These are phyloP conservation scores for Haliaeetus leucogaster DNA, from an alignment of 2,113 vertebrate genomes.

Conservation along the genomic window DNA sequence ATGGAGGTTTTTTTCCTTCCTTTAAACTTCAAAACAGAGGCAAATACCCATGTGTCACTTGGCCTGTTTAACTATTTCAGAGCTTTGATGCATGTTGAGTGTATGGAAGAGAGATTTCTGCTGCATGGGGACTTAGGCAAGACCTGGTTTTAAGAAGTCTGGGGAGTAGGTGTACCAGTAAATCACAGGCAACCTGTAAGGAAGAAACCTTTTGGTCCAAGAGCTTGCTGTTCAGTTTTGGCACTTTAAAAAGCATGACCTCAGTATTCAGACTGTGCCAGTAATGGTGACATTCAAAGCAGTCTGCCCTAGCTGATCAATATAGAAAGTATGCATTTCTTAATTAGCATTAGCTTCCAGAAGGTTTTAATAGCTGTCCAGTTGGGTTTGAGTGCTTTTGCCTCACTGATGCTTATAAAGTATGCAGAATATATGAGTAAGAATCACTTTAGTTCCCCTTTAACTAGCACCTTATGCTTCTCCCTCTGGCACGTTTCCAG, in stretches of 20 bases:
- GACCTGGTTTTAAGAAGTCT: not conserved
- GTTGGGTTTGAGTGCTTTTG: not conserved
- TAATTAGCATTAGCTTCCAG: not conserved
- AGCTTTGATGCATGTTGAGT: not conserved
- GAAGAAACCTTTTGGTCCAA: not conserved
- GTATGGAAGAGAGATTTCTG: not conserved
- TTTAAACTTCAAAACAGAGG: slow-evolving; percentile 13
- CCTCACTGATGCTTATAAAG: not conserved
- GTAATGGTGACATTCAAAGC: not conserved
- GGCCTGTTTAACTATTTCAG: slow-evolving; percentile 48
- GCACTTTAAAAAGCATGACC: not conserved
- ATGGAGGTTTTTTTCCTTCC: not conserved
- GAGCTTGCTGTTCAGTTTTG: not conserved
- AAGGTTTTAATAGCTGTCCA: not conserved
- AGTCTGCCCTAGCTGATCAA: not conserved
- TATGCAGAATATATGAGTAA: not conserved
- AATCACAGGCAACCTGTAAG: not conserved
- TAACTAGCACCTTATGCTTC: not conserved
- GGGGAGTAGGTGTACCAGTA: not conserved
- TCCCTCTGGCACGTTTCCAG: not conserved
- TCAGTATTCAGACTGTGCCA: not conserved
- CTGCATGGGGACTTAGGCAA: not conserved
- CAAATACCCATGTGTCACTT: not conserved
- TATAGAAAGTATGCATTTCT: not conserved
- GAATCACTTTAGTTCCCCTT: not conserved